Evolutionary conservation across 2,113 vertebrate genomes (phyloP), one percentile per base, ranked within the genome.

Genomic region (Elephantulus edwardii): DNA sequence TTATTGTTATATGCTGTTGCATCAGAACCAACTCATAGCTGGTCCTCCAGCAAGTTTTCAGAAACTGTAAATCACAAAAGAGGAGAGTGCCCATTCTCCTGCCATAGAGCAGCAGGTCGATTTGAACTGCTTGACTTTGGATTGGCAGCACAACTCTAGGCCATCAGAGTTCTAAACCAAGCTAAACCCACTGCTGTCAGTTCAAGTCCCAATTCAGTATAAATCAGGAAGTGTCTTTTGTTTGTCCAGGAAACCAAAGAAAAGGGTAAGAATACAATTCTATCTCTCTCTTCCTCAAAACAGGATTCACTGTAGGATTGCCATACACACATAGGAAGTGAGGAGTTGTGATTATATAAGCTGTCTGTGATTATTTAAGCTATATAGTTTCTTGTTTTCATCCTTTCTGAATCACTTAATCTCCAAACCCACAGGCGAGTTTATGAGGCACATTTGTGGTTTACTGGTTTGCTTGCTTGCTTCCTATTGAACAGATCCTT

Each of bases 341-440:
- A 58, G n/a, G 28, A 54, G 12, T 26, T 40, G 40, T 78, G 66
- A 30, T 93, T 80, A 24, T 50, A 42, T 64, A 82, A 78, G 13
- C 54, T 56, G 54, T n/a, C n/a, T n/a, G n/a, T n/a, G n/a, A n/a
- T n/a, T n/a, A n/a, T n/a, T n/a, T n/a, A n/a, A n/a, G 77, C 68
- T 44, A 6, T 58, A n/a, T 60, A 28, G 30, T 28, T 14, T 79
- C 79, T 50, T 78, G n/a, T 83, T 80, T 83, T 85, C 42, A 75
- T 82, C 50, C 38, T 76, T 85, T 79, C 79, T 90, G 74, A 91
- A 66, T 90, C 71, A 80, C 64, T 88, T 91, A 64, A 81, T 87
- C 88, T 85, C 50, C 74, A 91, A 91, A 88, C 70, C 85, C 56
- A 58, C 62, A 90, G 74, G 28, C 40, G 52, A 66, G 68, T 13